Evolutionary conservation across 2,113 vertebrate species (phyloP), one percentile per base, ranked within the genome.

Genomic region (Chamaetylas fuelleborni): DNA sequence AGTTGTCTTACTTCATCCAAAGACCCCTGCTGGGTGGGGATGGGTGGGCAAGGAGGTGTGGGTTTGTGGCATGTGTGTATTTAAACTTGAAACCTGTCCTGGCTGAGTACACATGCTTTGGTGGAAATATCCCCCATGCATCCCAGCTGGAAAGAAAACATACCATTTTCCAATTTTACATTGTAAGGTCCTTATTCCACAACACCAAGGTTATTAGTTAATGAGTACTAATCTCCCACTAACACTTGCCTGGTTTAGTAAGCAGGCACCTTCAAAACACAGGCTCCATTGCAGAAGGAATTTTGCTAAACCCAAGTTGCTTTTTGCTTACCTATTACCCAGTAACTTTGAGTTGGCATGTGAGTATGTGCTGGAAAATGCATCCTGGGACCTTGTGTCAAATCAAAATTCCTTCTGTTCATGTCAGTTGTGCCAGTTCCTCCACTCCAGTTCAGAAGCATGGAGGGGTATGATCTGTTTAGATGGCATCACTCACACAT

Each of bases 191-290:
- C 51, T 53, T 53, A 53, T 53, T 28, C 50, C 15, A 28, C 50
- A 51, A 28, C 50, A 51, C 50, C 26, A 28, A 92, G 71, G 67
- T 92, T 96, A 95, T 95, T 96, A 96, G 77, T 92, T 95, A 96
- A 91, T 95, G 96, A 88, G 71, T 70, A 94, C 78, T 96, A 94
- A 96, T 97, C 90, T 95, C 86, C 62, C 62, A 94, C 51, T 84
- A 88, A 95, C 78, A 78, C 71, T 86, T 72, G n/a, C 70, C 47
- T 70, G 43, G 73, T 72, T 51, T 51, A 51, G 26, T 58, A 93
- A 88, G 87, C 66, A 92, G 51, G 40, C 15, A 82, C 67, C 69
- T 91, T 93, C 57, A 60, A 93, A 95, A 89, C 65, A 69, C 58
- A 61, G 47, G 31, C 22, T 84, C 24, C 4, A 2, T 40, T n/a